Base-by-base conservation (phyloP, 2,888 invertebrate species). In the Trissolcus brochymenae region DNA sequence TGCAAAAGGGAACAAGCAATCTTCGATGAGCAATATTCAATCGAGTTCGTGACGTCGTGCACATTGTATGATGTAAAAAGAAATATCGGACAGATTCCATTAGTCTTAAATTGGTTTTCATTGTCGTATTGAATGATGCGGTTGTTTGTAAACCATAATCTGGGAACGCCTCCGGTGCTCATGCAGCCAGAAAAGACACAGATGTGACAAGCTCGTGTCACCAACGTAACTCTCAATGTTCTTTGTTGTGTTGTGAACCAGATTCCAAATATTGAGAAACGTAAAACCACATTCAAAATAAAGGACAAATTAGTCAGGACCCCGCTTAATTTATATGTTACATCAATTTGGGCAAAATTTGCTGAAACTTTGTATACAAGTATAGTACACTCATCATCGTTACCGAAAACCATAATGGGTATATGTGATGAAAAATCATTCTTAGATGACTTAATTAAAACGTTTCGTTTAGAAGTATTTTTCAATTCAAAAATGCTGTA, bases 121-220 rank as follows among this genome's bases (percentile, higher is more conserved):
- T 60, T 55, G 70, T 61, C 55, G 50, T 67, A 59, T 59, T 9
- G 41, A 67, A 29, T 29, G 53, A 35, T 59, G 43, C 43, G 21
- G 59, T 56, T 51, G 55, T 66, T 73, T 67, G 66, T 66, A 73
- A 64, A 66, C 61, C 55, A 25, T 51, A 73, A 56, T 66, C 16
- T 4, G 16, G 4, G 16, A 49, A 66, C 66, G 73, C 73, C 73
- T 73, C 61, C 56, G 66, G 73, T 60, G 64, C 13, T 61, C 60
- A 73, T 54, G 73, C 50, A 50, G 29, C 54, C 41, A 60, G 49
- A 25, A 60, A 66, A 25, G 40, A 73, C 55, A 60, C 11, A n/a
- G 25, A 67, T 41, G 19, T 59, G 53, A 60, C 50, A 53, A n/a
- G 35, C 59, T 67, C 53, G 46, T 53, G 54, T 29, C 49, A 60